phyloP scores from a whole-genome alignment of 1,140 invertebrate genomes.

The Dinothrombium tinctorium region DNA sequence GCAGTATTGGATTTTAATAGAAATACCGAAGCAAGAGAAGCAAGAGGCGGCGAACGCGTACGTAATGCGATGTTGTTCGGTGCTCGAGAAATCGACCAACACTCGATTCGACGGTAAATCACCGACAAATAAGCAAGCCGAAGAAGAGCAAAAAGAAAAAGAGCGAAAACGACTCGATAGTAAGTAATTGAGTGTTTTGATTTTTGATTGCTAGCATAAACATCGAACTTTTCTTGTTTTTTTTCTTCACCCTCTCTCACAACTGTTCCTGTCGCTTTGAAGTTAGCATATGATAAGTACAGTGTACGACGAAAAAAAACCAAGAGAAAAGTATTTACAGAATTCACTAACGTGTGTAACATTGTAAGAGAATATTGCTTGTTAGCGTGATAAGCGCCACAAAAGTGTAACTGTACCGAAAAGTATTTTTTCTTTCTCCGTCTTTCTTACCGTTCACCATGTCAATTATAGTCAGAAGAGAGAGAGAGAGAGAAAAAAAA shows the following conservation, averaged over 20 bases:
- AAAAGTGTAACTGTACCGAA: no score
- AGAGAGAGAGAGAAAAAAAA: no score
- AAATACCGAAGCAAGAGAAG: conserved; percentile 52
- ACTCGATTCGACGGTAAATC: conserved; percentile 63
- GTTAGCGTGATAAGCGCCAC: no score
- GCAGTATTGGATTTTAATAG: conserved; percentile 73
- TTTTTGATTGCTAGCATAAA: not conserved
- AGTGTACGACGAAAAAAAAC: no score
- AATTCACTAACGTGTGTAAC: no score
- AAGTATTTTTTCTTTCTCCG: no score
- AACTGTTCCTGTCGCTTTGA: not conserved
- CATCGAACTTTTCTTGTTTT: not conserved
- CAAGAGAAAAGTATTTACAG: no score
- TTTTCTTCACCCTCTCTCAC: not conserved
- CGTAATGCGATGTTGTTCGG: conserved; percentile 60
- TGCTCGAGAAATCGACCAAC: conserved; percentile 55
- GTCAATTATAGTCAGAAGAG: no score
- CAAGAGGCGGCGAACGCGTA: conserved; percentile 71
- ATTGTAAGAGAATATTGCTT: no score
- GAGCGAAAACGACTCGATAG: conserved; percentile 59
- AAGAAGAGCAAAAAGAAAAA: conserved; percentile 51
- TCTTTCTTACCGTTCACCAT: no score
- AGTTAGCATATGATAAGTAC: no score
- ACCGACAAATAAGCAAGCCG: conserved; percentile 41
- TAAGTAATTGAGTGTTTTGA: conserved; percentile 22